Base-by-base conservation (phyloP, 2,797 vertebrate species). In the Spatula clypeata region DNA sequence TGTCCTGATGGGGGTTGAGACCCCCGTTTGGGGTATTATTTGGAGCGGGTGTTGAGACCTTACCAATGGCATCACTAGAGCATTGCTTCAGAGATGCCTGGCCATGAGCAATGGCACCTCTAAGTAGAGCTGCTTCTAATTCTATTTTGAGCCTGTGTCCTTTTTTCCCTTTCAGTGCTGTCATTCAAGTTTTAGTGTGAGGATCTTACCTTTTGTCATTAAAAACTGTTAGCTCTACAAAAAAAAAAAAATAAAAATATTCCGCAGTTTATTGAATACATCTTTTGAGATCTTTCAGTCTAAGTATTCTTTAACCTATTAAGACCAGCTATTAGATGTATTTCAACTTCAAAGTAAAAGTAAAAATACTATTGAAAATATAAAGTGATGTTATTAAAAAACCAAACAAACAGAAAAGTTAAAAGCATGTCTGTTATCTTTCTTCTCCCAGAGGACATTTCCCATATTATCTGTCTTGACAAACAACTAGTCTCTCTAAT, bases 401-500 rank as follows among this genome's bases (percentile, higher is more conserved):
- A 47, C 24, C 45, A 47, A 49, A 24, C 47, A 47, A 49, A 49
- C 47, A 49, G 23, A 47, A 47, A 24, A 49, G 47, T 47, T 57
- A 54, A 77, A 94, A 85, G 26, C 15, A 10, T 67, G 32, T 67
- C 58, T 79, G 32, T 70, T 89, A 91, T 87, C 66, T 90, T 49
- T 85, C 73, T 94, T 96, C 90, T 96, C 74, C 67, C 77, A 61
- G 60, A n/a, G 64, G 81, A 67, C 55, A 20, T 45, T 95, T 88
- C 42, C 60, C 38, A 64, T 36, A 67, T 96, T 95, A 96, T 88
- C 86, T 71, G 67, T 53, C 64, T 88, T 93, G 81, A 88, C 91
- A 96, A 95, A 96, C 81, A 93, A 64, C 76, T 34, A 65, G 53
- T 64, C 64, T 94, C 21, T 14, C 47, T 80, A 74, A 92, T 95